Base-by-base conservation (phyloP, 2,888 invertebrate species). In the Pristionchus mayeri region DNA sequence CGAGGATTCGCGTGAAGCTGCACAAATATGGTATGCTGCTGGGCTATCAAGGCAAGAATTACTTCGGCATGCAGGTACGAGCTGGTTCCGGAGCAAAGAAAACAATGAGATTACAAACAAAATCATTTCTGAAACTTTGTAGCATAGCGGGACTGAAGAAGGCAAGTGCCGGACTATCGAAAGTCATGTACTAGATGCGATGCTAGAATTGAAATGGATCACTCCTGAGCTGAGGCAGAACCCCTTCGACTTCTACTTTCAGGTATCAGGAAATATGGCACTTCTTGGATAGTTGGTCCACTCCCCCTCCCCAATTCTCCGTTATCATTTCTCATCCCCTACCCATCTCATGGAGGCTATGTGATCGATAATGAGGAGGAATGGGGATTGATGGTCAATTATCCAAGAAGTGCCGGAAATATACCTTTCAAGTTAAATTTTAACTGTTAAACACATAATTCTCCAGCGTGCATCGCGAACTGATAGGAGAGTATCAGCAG, bases 401-500 rank as follows among this genome's bases (percentile, higher is more conserved):
- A n/a, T n/a, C n/a, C n/a, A n/a, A n/a, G n/a, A n/a, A n/a, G n/a
- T n/a, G n/a, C n/a, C n/a, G n/a, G n/a, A n/a, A n/a, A n/a, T n/a
- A n/a, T n/a, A n/a, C n/a, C n/a, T n/a, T n/a, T n/a, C n/a, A n/a
- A n/a, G n/a, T n/a, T n/a, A 52, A 85, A 24, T 40, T 30, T 63
- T 78, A 7, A n/a, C 21, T 60, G 44, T n/a, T 50, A 48, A 34
- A 24, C 4, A 24, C 27, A 21, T 75, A 11, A 18, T n/a, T n/a
- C n/a, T 85, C 57, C 98, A 99, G 93, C 94, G 99, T 90, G 98
- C 98, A 67, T 98, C 98, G 0, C 94, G 99, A 85, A 99, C 99
- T 0, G 99, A 99, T 93, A 98, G 98, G 94, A 97, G 88, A 0
- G 92, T 92, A 11, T 91, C 91, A 2, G 92, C 92, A 7, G 92